A percentile compares a stretch with the other conserved stretches of the same genome.
phyloP scores from a whole-genome alignment of 1,140 invertebrate genomes.

The Adelges cooleyi region DNA sequence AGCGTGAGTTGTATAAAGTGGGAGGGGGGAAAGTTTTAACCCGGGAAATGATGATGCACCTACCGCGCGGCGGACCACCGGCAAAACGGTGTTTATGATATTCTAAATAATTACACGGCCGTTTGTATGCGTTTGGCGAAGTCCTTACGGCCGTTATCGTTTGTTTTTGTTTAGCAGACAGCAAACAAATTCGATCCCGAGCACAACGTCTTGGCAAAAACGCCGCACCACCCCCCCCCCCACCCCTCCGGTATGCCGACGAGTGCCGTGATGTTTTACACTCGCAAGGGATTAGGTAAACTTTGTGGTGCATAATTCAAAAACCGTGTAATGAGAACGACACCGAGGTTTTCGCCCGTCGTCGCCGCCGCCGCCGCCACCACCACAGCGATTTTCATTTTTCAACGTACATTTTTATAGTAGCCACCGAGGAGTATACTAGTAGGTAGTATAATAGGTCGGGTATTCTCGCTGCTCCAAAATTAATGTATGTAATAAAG shows the following conservation, averaged over 20 bases:
- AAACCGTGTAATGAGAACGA: conserved; percentile 25
- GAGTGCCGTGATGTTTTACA: conserved; percentile 21
- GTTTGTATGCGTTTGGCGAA: no score
- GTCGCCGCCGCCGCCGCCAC: no score
- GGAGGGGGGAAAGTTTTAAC: no score
- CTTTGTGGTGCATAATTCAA: conserved; percentile 28
- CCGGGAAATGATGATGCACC: no score
- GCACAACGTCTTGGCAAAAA: neutral
- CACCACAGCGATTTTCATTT: conserved; percentile 10
- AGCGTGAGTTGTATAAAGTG: no score
- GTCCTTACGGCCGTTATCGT: neutral
- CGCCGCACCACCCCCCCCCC: neutral
- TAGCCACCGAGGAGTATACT: neutral
- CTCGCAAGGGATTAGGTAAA: conserved; percentile 23
- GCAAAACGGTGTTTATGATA: no score
- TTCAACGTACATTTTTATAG: neutral
- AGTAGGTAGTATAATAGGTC: no score
- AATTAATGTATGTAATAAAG: conserved; percentile 28
- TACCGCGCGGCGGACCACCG: no score
- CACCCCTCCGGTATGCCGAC: conserved; percentile 6
- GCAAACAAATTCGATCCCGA: conserved; percentile 17
- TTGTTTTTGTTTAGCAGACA: neutral
- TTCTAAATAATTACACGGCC: no score
- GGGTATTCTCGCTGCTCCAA: neutral
- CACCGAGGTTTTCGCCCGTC: conserved; percentile 5